Evolutionary conservation across 2,888 invertebrate genomes (phyloP).

Genomic region (Dicroscelio sp.): DNA sequence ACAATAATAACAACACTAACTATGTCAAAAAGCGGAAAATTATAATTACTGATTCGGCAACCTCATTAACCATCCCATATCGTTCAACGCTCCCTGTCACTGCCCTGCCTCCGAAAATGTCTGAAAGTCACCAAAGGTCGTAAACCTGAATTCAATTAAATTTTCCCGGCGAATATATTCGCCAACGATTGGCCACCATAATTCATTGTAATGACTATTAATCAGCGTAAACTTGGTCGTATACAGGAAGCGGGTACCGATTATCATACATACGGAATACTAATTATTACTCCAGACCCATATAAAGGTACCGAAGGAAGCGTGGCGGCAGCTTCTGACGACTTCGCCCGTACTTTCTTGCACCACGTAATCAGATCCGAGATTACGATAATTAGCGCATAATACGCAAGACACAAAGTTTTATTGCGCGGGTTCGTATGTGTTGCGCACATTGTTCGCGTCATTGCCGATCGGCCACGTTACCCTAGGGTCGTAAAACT

Average conservation of each 20-base stretch:
- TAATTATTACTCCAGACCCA: conserved; percentile 84
- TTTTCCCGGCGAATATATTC: neutral
- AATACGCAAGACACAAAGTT: conserved; percentile 82
- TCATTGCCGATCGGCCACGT: neutral
- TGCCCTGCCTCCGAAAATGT: no score
- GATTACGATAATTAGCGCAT: conserved; percentile 88
- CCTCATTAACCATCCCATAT: no score
- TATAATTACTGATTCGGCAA: no score
- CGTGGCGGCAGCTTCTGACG: conserved; percentile 76
- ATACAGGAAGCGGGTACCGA: conserved; percentile 63
- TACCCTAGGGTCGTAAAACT: conserved; percentile 34
- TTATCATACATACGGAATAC: conserved; percentile 66
- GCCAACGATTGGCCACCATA: conserved; percentile 35
- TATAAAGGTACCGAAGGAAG: conserved; percentile 84
- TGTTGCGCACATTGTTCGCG: neutral
- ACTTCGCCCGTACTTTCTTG: conserved; percentile 74
- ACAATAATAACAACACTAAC: no score
- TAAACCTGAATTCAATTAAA: conserved; percentile 1
- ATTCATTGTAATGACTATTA: conserved; percentile 62
- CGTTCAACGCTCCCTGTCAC: no score
- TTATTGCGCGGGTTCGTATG: neutral
- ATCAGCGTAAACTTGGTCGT: conserved; percentile 55
- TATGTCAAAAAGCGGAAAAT: no score
- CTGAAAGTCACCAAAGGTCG: no score
- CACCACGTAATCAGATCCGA: conserved; percentile 85